These are phyloP conservation scores for Drosophila mercatorum DNA, from an alignment of 2,888 invertebrate species.

Conservation along the genomic window DNA sequence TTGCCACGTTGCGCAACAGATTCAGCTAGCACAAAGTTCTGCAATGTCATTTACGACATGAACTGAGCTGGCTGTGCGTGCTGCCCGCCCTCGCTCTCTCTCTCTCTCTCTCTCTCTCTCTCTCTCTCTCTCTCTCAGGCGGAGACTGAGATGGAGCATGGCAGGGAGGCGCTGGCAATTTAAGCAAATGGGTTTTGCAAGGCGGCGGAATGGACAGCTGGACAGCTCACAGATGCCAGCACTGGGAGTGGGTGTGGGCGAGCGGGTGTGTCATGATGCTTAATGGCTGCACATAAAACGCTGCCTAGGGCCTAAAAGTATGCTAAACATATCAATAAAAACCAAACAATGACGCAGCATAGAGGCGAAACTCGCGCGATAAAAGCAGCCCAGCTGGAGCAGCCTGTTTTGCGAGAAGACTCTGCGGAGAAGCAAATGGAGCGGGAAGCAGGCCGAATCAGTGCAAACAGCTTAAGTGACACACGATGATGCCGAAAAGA, in stretches of 20 bases:
- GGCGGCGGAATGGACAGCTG: constrained; percentile 22
- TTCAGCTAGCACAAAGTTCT: constrained; percentile 38
- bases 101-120: too few species aligned
- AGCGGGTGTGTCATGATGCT: constrained; percentile 11
- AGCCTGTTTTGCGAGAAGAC: constrained; percentile 3
- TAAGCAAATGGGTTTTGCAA: constrained; percentile 16
- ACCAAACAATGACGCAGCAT: constrained; percentile 42
- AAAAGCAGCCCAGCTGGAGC: constrained; percentile 17
- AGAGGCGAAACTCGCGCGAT: constrained; percentile 11
- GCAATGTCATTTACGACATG: constrained; percentile 42
- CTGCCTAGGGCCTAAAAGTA: constrained; percentile 43
- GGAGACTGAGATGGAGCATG: not conserved
- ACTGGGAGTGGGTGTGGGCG: not conserved
- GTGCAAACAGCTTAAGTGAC: constrained; percentile 49
- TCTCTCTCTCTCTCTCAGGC: too few species aligned
- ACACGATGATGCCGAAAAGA: constrained; percentile 17
- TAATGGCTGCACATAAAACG: constrained; percentile 51
- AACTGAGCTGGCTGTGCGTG: constrained; percentile 3
- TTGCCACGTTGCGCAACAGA: constrained; percentile 43
- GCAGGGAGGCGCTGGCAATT: constrained; percentile 5
- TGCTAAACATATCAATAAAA: constrained; percentile 64
- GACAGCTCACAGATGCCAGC: constrained; percentile 20
- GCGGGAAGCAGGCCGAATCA: not conserved
- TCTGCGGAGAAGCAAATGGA: too few species aligned
- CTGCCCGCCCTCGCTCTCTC: too few species aligned